A percentile compares a stretch with the other conserved stretches of the same genome.
phyloP scores from a whole-genome alignment of 2,113 vertebrate genomes.

The Pampusana beccarii region DNA sequence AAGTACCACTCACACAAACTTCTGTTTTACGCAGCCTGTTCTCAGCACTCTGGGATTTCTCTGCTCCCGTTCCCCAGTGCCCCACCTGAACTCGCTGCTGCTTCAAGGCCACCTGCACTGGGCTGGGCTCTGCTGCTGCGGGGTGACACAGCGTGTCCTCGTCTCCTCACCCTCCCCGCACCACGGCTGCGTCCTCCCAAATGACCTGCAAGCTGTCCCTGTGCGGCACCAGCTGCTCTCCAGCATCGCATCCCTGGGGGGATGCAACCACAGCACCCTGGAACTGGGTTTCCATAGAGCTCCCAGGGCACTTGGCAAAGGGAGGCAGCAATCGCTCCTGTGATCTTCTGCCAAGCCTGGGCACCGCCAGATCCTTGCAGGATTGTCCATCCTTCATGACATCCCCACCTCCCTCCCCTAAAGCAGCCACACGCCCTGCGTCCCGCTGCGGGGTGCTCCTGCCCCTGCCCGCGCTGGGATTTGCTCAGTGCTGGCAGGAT shows the following conservation, averaged over 20 bases:
- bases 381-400: background rate
- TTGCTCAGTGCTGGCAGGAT: background rate
- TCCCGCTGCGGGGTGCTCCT: background rate
- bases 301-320: background rate
- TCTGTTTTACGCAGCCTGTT: background rate
- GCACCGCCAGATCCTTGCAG: background rate
- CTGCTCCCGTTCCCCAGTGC: background rate
- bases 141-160: background rate
- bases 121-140: background rate
- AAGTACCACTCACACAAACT: background rate
- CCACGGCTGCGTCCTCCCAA: background rate
- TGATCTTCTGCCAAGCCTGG: background rate
- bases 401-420: background rate
- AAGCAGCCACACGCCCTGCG: background rate
- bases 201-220: background rate
- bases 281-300: background rate
- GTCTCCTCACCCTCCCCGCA: background rate
- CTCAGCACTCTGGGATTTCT: background rate
- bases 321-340: background rate
- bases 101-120: background rate
- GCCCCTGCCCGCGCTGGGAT: background rate
- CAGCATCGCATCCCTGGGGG: accelerated
- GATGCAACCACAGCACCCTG: background rate
- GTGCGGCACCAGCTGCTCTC: background rate
- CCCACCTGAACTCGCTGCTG: background rate